Evolutionary conservation across 2,113 vertebrate species (phyloP), one percentile per base, ranked within the genome.

Genomic region (Alethe castanea): DNA sequence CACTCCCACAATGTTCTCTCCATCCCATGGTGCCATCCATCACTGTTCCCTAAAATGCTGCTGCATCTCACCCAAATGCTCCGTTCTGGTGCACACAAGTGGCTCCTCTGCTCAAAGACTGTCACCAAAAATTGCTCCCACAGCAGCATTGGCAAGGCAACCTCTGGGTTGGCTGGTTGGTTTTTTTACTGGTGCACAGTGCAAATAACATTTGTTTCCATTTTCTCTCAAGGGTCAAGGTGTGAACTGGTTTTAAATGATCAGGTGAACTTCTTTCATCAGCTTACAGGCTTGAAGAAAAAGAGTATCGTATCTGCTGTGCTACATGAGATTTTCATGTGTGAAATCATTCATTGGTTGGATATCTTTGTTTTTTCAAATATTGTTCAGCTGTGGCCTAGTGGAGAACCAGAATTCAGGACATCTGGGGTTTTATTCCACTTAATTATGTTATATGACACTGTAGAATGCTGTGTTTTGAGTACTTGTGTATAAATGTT

Each of bases 11-110:
- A 6, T 62, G 59, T 92, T 79, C 81, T 59, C 54, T 94, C 86
- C 89, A 96, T 97, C 56, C 94, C 94, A 90, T 77, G 42, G 79
- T 60, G 64, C 86, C 94, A 94, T 94, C 88, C 92, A 96, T 97
- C 93, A 87, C 84, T 19, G 7, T 86, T 89, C 69, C 87, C 82
- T 52, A 45, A 81, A 84, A 24, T 73, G 83, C 88, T 90, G 90
- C 92, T 0, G 2, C 92, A 64, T 88, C 82, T 95, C 88, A 81
- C 88, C 60, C 36, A 44, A 83, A 52, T 2, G 38, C 71, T 83
- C 72, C 67, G 47, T 59, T 60, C 72, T 78, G 77, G 45, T 52
- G 45, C 28, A 12, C 45, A 14, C 47, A 7, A 33, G 17, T 8
- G 81, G 74, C 70, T 94, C 44, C 84, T 83, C 82, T 91, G 82